Evolutionary conservation across 2,113 vertebrate species (phyloP), one percentile per base, ranked within the genome.

Genomic region (Macquaria australasica): DNA sequence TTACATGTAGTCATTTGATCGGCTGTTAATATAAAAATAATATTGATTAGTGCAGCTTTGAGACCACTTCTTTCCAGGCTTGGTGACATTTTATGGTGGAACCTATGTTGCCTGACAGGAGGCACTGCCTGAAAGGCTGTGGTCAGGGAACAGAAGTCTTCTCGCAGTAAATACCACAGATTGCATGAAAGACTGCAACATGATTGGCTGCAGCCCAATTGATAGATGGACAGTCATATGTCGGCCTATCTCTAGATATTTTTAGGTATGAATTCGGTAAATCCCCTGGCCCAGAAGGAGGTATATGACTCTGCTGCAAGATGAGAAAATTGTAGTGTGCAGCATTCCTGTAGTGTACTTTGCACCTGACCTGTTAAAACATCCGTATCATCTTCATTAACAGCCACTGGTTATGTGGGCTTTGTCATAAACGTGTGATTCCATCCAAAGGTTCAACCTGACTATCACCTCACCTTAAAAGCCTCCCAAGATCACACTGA

Each of bases 401-500:
- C 80, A 73, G 16, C 39, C 28, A 1, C 20, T 15, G 39, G 12
- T 60, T 60, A 39, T 73, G 34, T 56, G 8, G 37, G 31, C 73
- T 55, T 43, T 50, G 51, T 68, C 73, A 77, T 80, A 87, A 91
- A 91, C 37, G 67, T 15, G 39, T 37, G 31, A 68, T 28, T 77
- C 63, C 63, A 77, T 76, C 86, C 76, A 85, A 87, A 83, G 79
- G 83, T 88, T 72, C 18, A 9, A 28, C 7, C 23, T 12, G 45
- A 63, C 70, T 37, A 6, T 72, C 51, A 2, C 23, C 75, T 75
- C 63, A 55, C 23, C 34, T 18, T 18, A 18, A 14, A 1, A 23
- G 37, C 56, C 39, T 43, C 34, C 55, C 34, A 23, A 21, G 28
- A 45, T 51, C 41, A 6, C 28, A 0, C 15, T 56, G 55, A 62